Evolutionary conservation across 2,113 vertebrate species (phyloP), one percentile per base, ranked within the genome.

Genomic region (Holacanthus passer): DNA sequence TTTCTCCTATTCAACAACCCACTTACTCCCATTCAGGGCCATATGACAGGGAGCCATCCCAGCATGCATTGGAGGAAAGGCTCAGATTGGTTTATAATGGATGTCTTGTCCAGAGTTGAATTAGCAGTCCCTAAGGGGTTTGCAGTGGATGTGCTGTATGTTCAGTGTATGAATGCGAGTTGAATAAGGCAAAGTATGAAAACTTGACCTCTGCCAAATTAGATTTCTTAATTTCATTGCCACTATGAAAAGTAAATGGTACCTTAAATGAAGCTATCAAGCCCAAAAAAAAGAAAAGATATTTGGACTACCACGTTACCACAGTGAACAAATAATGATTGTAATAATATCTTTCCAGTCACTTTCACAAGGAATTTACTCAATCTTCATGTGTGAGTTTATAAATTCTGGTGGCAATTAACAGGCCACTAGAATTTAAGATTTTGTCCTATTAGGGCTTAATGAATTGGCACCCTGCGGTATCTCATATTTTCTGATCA

Each of bases 401-500:
- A 7, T 19, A 55, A 24, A 14, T 24, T 55, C 12, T 58, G 55
- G n/a, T n/a, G n/a, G n/a, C n/a, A n/a, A n/a, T n/a, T n/a, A n/a
- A 60, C 19, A 67, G n/a, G 31, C 14, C 12, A 31, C 10, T 41
- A 64, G 9, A 63, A 47, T 47, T 47, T 24, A 10, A 2, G 48
- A 45, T 50, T 32, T 56, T 50, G 27, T 52, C 41, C 43, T 16
- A 60, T 73, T 16, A 55, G 5, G 6, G 7, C 47, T 75, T 85
- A 39, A 81, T 70, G 62, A 71, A 62, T 47, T 55, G 32, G 39
- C 60, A 37, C 3, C 56, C 48, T 43, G 66, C 59, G 68, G 59
- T 29, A 67, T n/a, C 50, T 84, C 37, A 65, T 6, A 67, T 80
- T 73, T 65, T 66, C 41, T 41, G 41, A 77, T 81, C 35, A 86